A percentile compares a stretch with the other conserved stretches of the same genome.
Conservation (phyloP, 2,113 vertebrate genomes). For the Archocentrus centrarchus region DNA sequence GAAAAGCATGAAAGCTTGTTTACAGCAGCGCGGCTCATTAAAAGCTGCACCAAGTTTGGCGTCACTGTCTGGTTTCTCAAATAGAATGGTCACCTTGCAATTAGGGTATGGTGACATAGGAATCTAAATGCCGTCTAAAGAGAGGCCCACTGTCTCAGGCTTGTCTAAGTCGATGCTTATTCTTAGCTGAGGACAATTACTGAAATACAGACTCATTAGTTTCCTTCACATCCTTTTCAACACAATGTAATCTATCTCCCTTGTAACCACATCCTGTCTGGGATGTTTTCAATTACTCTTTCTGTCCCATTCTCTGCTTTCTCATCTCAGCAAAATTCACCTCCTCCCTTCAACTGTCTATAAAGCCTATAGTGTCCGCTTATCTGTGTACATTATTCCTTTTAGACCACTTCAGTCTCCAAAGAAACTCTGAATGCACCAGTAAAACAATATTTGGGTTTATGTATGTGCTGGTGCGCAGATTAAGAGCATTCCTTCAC, state of each 20-base stretch:
- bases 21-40: slow-evolving; percentile 60
- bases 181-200: slow-evolving; percentile 68
- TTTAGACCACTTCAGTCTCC: slow-evolving; percentile 16
- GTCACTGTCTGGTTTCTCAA: slow-evolving; percentile 39
- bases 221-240: slow-evolving; percentile 72
- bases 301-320: slow-evolving; percentile 52
- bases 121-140: slow-evolving; percentile 55
- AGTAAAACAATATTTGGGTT: slow-evolving; percentile 11
- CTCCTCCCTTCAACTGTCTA: slow-evolving; percentile 21
- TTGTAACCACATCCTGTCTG: slow-evolving; percentile 70
- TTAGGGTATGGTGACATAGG: slow-evolving; percentile 59
- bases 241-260: slow-evolving; percentile 71
- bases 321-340: slow-evolving; percentile 55
- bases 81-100: slow-evolving; percentile 66
- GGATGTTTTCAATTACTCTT: slow-evolving; percentile 76
- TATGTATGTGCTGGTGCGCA: slow-evolving; percentile 16
- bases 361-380: background rate
- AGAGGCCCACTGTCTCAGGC: slow-evolving; percentile 51
- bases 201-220: slow-evolving; percentile 77
- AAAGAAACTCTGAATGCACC: background rate
- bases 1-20: slow-evolving; percentile 54
- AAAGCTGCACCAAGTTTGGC: slow-evolving; percentile 37
- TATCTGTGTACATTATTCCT: slow-evolving; percentile 33
- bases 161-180: slow-evolving; percentile 60
- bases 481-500: background rate